Evolutionary conservation across 2,888 invertebrate genomes (phyloP).

Genomic region (Ectropis crepuscularia): DNA sequence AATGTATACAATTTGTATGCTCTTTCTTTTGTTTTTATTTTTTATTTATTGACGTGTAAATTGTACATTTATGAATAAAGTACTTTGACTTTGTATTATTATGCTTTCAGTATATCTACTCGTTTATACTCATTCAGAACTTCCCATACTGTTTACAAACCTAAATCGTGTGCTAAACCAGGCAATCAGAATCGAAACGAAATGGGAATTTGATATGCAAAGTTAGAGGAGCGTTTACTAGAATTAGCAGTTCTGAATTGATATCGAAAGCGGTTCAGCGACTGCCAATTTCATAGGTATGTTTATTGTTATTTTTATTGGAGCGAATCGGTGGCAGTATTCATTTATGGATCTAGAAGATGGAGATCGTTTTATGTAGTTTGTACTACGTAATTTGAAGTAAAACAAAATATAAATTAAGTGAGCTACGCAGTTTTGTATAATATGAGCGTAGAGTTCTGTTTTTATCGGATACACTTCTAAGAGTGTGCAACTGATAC

Average conservation of each 20-base stretch:
- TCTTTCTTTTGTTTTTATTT: too few species aligned
- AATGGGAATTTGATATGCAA: slow-evolving; percentile 53
- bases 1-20: too few species aligned
- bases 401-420: too few species aligned
- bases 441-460: too few species aligned
- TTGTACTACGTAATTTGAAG: too few species aligned
- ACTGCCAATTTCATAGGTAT: slow-evolving; percentile 41
- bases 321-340: slow-evolving; percentile 20
- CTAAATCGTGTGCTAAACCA: slow-evolving; percentile 28
- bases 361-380: not conserved
- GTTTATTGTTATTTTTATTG: slow-evolving; percentile 40
- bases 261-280: slow-evolving; percentile 38
- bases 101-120: too few species aligned
- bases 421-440: too few species aligned
- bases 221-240: slow-evolving; percentile 49
- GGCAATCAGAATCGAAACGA: slow-evolving; percentile 46
- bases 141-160: slow-evolving; percentile 20
- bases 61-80: too few species aligned
- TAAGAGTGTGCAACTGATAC: too few species aligned
- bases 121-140: not conserved
- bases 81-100: too few species aligned
- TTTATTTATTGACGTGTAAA: too few species aligned
- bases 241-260: slow-evolving; percentile 44
- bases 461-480: too few species aligned
- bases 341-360: slow-evolving; percentile 22